Base-by-base conservation (phyloP, 53 echinoderm and acorn worm species). In the Glandiceps talaboti region DNA sequence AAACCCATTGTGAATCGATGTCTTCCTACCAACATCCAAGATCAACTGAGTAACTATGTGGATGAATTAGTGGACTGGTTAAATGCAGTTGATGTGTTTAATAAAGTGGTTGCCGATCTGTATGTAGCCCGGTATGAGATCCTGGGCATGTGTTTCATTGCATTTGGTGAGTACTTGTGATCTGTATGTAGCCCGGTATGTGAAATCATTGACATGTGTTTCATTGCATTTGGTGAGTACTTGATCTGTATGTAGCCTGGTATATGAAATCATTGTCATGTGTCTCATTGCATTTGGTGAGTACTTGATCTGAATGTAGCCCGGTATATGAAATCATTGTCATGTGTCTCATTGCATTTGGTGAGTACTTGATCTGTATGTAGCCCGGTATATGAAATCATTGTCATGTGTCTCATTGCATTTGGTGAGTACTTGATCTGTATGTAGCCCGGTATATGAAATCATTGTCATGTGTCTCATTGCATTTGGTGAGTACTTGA, bases 111-210 rank as follows among this genome's bases (percentile, higher is more conserved):
- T 73, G 93, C 93, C 6, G 97, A 97, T 77, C 89, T 97, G 72
- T 97, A 97, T 77, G 90, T 97, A 82, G 97, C 97, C 0, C 81
- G 97, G 30, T 97, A 88, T 88, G 91, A 88, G 83, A 97, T 97
- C 30, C 86, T 97, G 1, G 93, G 85, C 32, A 90, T 97, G 74
- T 97, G 97, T 77, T 80, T 80, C 30, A 86, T 97, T 31, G 91
- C 97, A 14, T 76, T 97, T 79, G 89, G 97, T 97, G 76, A 93
- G 92, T 78, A 73, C 28, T 25, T 12, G 6, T 45, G 20, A 12
- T 6, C 64, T 45, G 64, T 45, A 45, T 12, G 20, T 45, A 45
- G 6, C 64, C 64, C n/a, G n/a, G n/a, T n/a, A 33, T 97, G 89
- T 88, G 91, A 88, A 84, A 97, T 97, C 30, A 84, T 97, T 0